phyloP scores from a whole-genome alignment of 1,140 invertebrate species.

The Temnothorax nylanderi region DNA sequence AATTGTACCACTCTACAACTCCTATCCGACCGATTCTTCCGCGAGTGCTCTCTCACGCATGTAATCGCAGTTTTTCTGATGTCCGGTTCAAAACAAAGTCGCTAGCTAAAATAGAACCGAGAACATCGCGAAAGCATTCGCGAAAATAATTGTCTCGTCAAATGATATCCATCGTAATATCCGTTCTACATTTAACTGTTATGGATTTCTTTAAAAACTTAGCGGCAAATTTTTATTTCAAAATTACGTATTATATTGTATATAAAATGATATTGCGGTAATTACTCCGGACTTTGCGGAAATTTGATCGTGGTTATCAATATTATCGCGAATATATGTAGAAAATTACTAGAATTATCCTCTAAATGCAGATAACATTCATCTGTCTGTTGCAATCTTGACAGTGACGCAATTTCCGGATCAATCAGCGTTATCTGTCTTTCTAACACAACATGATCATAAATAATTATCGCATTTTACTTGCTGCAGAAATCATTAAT shows the following conservation, averaged over 20 bases:
- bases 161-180: neutral
- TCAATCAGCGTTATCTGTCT: slow-evolving; percentile 21
- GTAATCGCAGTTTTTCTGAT: neutral
- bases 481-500: neutral
- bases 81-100: neutral
- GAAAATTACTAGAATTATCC: neutral
- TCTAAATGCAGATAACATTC: neutral
- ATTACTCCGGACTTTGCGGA: neutral
- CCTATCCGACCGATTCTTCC: slow-evolving; percentile 3
- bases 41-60: neutral
- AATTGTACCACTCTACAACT: slow-evolving; percentile 43
- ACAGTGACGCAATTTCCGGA: slow-evolving; percentile 12
- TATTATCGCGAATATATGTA: neutral
- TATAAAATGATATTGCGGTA: neutral
- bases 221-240: no score
- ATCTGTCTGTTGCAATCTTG: neutral
- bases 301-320: neutral
- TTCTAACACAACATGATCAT: neutral
- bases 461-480: slow-evolving; percentile 16
- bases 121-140: neutral
- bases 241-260: neutral
- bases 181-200: neutral
- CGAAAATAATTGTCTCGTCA: neutral
- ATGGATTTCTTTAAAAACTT: neutral
- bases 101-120: neutral